A percentile compares a stretch with the other conserved stretches of the same genome.
These are phyloP conservation scores for Scrobipalpa atriplicella DNA, from an alignment of 2,888 invertebrate species.

Conservation along the genomic window DNA sequence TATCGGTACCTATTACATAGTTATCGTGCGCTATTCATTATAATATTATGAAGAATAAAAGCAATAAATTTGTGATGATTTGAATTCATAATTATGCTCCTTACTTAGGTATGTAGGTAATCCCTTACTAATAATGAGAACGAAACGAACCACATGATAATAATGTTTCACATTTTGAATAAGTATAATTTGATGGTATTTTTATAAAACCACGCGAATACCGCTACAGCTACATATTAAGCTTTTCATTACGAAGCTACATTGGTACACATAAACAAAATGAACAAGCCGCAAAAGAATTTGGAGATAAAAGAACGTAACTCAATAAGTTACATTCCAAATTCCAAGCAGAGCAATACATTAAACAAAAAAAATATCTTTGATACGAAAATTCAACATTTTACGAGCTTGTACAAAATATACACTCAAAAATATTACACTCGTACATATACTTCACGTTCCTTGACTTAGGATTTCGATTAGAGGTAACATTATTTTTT, in stretches of 20 bases:
- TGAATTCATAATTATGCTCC: too few relatives aligned
- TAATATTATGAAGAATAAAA: not conserved
- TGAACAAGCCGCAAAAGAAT: constrained; percentile 39
- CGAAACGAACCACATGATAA: not conserved
- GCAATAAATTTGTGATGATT: too few relatives aligned
- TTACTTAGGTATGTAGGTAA: too few relatives aligned
- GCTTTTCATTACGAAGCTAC: constrained; percentile 6
- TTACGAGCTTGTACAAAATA: constrained; percentile 4
- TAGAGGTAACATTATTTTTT: not conserved
- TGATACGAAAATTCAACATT: constrained; percentile 18
- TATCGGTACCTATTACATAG: too few relatives aligned
- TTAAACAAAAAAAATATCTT: not conserved
- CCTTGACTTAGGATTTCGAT: constrained; percentile 4
- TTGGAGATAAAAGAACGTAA: constrained; percentile 44
- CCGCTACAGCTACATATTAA: not conserved
- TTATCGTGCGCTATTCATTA: not conserved
- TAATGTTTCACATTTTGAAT: too few relatives aligned
- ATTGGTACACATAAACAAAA: constrained; percentile 31
- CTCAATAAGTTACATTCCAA: constrained; percentile 46
- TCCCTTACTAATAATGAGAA: not conserved
- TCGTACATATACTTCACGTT: not conserved
- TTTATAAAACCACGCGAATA: not conserved
- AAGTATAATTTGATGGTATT: not conserved
- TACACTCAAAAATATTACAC: not conserved
- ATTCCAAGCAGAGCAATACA: constrained; percentile 35